Evolutionary conservation across 2,888 invertebrate species (phyloP), one percentile per base, ranked within the genome.

Genomic region (Leucophenga maculata): DNA sequence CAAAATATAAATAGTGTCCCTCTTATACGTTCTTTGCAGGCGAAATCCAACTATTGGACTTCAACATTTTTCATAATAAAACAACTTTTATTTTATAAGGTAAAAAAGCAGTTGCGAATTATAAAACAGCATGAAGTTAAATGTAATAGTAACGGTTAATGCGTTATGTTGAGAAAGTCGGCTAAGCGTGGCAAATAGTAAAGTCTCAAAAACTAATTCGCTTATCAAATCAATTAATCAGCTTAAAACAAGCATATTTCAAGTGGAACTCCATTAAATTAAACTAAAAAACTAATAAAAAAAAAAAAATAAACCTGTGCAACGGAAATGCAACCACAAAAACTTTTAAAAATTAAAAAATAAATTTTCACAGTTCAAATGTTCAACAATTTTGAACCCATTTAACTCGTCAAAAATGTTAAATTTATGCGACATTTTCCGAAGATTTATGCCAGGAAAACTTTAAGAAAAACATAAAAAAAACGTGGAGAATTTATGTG

Each of bases 371-470:
- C 39, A 39, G 39, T 39, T 39, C 39, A 39, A 39, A 39, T 39
- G 39, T n/a, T n/a, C 39, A 39, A 39, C 39, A 31, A 57, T 57
- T 60, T n/a, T 60, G 26, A 64, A 64, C 20, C 6, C 1, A 22
- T 64, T 64, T 18, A 64, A 64, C 1, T 31, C 39, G 39, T n/a
- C 22, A 26, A n/a, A 57, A 31, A 57, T n/a, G 70, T 69, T 69
- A 72, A 67, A 73, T 71, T 69, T 68, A 60, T 16, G 62, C 55
- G 57, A 68, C 60, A 69, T 67, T 65, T 18, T 60, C 60, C 69
- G 54, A 71, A 70, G 75, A 78, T 77, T 77, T 73, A 71, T 71
- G 69, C 73, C 8, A 50, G 50, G n/a, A 50, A 50, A 50, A n/a
- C 50, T 16, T n/a, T 16, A 50, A 39, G 39, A 39, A 39, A 39